A percentile compares a stretch with the other conserved stretches of the same genome.
Evolutionary conservation across 2,888 invertebrate genomes (phyloP).

Genomic region (Lithodes maja): DNA sequence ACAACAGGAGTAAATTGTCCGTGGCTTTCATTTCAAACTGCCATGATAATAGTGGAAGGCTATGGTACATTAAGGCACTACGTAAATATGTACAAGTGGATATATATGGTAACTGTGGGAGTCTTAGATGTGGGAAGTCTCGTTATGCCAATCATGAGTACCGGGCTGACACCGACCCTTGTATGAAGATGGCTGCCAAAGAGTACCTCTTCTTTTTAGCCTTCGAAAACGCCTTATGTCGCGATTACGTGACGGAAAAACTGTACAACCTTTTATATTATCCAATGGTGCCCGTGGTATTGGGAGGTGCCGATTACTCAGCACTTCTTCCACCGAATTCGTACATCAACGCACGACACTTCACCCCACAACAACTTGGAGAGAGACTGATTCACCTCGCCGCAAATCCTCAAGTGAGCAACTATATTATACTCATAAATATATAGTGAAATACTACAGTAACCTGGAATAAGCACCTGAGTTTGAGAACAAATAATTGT

Average conservation of each 20-base stretch:
- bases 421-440: too few relatives aligned
- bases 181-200: slow-evolving; percentile 31
- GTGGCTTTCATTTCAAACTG: slow-evolving; percentile 56
- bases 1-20: slow-evolving; percentile 12
- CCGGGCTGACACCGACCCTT: slow-evolving; percentile 20
- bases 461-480: too few relatives aligned
- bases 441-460: too few relatives aligned
- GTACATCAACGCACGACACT: slow-evolving; percentile 46
- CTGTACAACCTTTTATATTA: slow-evolving; percentile 53
- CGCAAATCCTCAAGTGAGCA: slow-evolving; percentile 1
- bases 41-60: slow-evolving; percentile 30
- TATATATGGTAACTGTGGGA: slow-evolving; percentile 48
- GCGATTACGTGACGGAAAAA: slow-evolving; percentile 62
- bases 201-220: slow-evolving; percentile 53
- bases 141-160: slow-evolving; percentile 33
- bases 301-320: slow-evolving; percentile 52
- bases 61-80: slow-evolving; percentile 32
- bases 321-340: slow-evolving; percentile 42
- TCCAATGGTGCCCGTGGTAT: slow-evolving; percentile 56
- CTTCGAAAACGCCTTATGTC: slow-evolving; percentile 54
- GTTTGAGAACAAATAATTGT: too few relatives aligned
- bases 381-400: not conserved
- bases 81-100: slow-evolving; percentile 22
- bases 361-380: slow-evolving; percentile 47
- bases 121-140: slow-evolving; percentile 34